Evolutionary conservation across 2,888 invertebrate genomes (phyloP).

Genomic region (Drosophila rellima): DNA sequence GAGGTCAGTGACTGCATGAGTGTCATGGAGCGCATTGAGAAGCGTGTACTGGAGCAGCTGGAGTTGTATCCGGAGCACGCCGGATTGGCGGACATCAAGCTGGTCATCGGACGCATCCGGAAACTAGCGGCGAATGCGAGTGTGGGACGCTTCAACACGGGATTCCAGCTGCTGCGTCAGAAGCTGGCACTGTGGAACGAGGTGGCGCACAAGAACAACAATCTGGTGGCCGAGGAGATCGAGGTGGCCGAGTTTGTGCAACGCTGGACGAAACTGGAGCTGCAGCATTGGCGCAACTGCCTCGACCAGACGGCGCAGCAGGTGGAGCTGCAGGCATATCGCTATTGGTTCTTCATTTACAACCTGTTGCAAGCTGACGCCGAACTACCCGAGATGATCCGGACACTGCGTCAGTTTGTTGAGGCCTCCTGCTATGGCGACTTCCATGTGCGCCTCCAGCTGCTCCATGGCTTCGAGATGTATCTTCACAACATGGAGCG

Average conservation of each 20-base stretch:
- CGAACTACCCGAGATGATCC: constrained; percentile 82
- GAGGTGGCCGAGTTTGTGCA: constrained; percentile 93
- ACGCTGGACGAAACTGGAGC: constrained; percentile 95
- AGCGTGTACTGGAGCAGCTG: constrained; percentile 88
- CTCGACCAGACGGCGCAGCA: constrained; percentile 89
- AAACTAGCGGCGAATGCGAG: constrained; percentile 93
- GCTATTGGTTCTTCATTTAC: constrained; percentile 97
- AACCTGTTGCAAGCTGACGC: constrained; percentile 87
- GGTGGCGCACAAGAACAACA: constrained; percentile 94
- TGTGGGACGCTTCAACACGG: constrained; percentile 94
- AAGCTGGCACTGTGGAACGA: constrained; percentile 97
- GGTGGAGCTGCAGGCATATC: constrained; percentile 89
- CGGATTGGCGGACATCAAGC: constrained; percentile 90
- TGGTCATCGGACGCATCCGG: constrained; percentile 88
- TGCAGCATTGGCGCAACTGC: constrained; percentile 94
- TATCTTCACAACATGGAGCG: constrained; percentile 88
- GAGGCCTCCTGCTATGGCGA: constrained; percentile 94
- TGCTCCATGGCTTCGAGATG: constrained; percentile 93
- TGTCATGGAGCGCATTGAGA: constrained; percentile 89
- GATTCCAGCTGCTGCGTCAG: constrained; percentile 94
- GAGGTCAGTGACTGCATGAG: constrained; percentile 91
- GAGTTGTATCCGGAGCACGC: constrained; percentile 96
- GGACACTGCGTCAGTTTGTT: constrained; percentile 92
- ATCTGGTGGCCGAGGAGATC: constrained; percentile 90
- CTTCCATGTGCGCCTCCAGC: constrained; percentile 91